A percentile compares a stretch with the other conserved stretches of the same genome.
These are phyloP conservation scores for Chionoecetes opilio DNA, from an alignment of 1,140 invertebrate species.

Conservation along the genomic window DNA sequence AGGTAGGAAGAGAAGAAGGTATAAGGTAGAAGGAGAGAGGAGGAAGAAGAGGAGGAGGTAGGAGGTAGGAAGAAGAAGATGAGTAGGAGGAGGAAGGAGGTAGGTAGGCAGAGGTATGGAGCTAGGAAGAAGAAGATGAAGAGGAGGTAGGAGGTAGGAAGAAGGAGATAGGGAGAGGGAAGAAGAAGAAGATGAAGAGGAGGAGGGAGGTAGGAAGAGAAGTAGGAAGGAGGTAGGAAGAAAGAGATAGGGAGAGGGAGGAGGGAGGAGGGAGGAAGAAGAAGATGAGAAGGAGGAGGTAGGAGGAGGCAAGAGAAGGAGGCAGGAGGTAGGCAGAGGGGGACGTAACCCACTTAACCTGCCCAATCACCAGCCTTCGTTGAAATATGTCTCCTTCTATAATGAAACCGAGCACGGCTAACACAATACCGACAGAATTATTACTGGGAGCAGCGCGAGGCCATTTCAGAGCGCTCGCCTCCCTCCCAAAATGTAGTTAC, in stretches of 20 bases:
- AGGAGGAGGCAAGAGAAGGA: not conserved
- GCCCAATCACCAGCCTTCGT: conserved; percentile 73
- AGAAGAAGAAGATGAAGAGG: not conserved
- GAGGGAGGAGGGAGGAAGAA: not conserved
- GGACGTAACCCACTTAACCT: conserved; percentile 65
- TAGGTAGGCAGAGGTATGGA: not conserved
- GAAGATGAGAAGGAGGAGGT: too few species aligned
- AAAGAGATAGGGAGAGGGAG: not conserved
- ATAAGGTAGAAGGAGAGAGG: not conserved
- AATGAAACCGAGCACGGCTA: conserved; percentile 77
- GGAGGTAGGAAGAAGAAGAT: not conserved
- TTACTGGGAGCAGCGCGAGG: conserved; percentile 68
- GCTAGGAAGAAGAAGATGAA: not conserved
- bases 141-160: not conserved
- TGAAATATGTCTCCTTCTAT: conserved; percentile 78
- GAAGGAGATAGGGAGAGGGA: not conserved
- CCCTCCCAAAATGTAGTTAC: conserved; percentile 78
- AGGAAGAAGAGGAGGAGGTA: not conserved
- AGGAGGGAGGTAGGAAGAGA: not conserved
- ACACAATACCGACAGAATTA: conserved; percentile 80
- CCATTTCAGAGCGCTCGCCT: conserved; percentile 65
- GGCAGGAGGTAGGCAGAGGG: not conserved
- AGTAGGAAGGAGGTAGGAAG: not conserved
- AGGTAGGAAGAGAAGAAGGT: not conserved
- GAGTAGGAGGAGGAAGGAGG: not conserved